Percentiles rank a stretch among this genome's conserved stretches.
These are phyloP conservation scores for Belgica antarctica DNA, from an alignment of 2,888 invertebrate species.

Conservation along the genomic window DNA sequence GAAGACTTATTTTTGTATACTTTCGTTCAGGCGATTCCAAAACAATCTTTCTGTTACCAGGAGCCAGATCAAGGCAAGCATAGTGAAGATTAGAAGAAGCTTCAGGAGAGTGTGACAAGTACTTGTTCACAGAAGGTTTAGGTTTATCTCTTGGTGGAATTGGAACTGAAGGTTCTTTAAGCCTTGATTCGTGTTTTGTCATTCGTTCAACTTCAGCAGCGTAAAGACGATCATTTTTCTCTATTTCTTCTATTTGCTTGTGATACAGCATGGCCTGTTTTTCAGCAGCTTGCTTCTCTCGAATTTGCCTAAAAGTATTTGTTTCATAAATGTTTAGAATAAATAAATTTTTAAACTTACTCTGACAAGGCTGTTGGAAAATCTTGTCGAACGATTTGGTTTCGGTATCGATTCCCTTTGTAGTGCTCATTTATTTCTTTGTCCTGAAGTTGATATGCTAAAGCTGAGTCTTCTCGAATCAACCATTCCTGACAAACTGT, in stretches of 20 bases:
- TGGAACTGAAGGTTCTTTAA: conserved; percentile 30
- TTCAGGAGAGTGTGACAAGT: conserved; percentile 39
- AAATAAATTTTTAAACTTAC: too few species aligned
- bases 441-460: conserved; percentile 76
- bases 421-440: conserved; percentile 78
- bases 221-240: conserved; percentile 66
- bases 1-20: conserved; percentile 45
- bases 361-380: conserved; percentile 72
- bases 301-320: too few species aligned
- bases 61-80: conserved; percentile 45
- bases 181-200: conserved; percentile 54
- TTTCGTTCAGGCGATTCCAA: conserved; percentile 32
- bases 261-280: conserved; percentile 63
- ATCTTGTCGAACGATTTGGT: conserved; percentile 75
- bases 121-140: conserved; percentile 24
- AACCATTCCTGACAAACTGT: conserved; percentile 79
- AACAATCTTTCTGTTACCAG: conserved; percentile 40
- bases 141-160: conserved; percentile 45
- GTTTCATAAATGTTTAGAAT: too few species aligned
- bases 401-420: conserved; percentile 70
- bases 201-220: conserved; percentile 60
- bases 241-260: conserved; percentile 65
- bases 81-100: conserved; percentile 44
- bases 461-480: conserved; percentile 77
- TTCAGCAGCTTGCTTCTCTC: conserved; percentile 65